phyloP scores from a whole-genome alignment of 2,113 vertebrate genomes.

The Centropristis striata region DNA sequence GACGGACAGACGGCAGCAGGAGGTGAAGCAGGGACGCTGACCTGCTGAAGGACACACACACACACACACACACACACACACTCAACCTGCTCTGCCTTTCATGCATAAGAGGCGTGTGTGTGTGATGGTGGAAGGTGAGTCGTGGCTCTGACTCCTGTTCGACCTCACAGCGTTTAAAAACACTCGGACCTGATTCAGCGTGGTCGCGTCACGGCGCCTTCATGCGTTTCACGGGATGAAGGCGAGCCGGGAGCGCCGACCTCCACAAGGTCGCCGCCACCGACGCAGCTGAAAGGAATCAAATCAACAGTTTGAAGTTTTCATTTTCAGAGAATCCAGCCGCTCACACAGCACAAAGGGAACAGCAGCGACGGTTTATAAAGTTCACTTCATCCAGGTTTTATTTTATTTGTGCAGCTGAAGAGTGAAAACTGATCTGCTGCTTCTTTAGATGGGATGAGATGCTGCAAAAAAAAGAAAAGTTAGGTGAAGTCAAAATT shows the following conservation, averaged over 20 bases:
- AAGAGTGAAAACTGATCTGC: too few relatives aligned
- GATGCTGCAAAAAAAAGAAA: too few relatives aligned
- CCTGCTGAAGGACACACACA: conserved; percentile 57
- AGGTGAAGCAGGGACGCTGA: conserved; percentile 47
- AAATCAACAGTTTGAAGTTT: conserved; percentile 36
- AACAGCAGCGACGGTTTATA: neutral
- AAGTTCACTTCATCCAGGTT: neutral
- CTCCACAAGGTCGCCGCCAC: conserved; percentile 12
- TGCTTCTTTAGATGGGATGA: too few relatives aligned
- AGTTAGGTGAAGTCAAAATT: too few relatives aligned
- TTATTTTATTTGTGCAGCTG: too few relatives aligned
- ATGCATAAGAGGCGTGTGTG: conserved; percentile 55
- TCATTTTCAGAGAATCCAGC: neutral
- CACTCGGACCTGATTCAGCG: neutral
- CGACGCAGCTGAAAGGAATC: neutral
- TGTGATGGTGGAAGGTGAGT: conserved; percentile 37
- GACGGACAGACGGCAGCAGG: conserved; percentile 32
- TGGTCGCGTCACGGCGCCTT: neutral
- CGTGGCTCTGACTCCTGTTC: conserved; percentile 22
- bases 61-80: conserved; percentile 35
- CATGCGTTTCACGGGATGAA: conserved; percentile 13
- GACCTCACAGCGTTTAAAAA: conserved; percentile 13
- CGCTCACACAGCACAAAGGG: neutral
- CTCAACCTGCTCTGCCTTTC: conserved; percentile 34
- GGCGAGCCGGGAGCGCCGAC: conserved; percentile 32